Evolutionary conservation across 2,888 invertebrate species (phyloP), one percentile per base, ranked within the genome.

Genomic region (Pollenia angustigena): DNA sequence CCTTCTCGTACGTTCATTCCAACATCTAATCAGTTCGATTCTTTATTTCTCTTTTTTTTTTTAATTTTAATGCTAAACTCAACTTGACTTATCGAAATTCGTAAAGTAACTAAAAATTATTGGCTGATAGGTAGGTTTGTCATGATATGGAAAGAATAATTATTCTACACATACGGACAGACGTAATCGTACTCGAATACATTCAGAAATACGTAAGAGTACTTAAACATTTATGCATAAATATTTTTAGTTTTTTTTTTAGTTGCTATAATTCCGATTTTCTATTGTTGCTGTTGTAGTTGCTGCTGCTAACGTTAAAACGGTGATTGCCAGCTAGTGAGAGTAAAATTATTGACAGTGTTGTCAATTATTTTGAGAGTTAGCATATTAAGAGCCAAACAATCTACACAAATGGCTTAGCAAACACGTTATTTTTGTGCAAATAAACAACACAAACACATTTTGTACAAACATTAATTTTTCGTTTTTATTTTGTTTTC

Each of bases 31-130:
- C 75, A 71, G 56, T 74, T 71, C 48, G 16, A 11, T 46, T 46
- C 40, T 3, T 18, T 52, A 1, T 54, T 54, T 18, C 23, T 80
- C 16, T 52, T 71, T 46, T 56, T 1, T 56, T 1, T 50, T n/a
- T 75, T 42, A 32, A 42, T 58, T 75, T 71, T 52, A 56, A 40
- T 42, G 18, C 23, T 76, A 40, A 83, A 80, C 80, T 81, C 88
- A 86, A 88, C 88, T 88, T 85, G 75, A 88, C 87, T 91, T 91
- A 90, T 89, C 91, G 91, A 90, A 91, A 91, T 91, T 90, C 90
- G 90, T 91, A 87, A 90, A 90, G 90, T 91, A 92, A 91, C 92
- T 92, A 89, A 92, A 92, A 89, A 89, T 79, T 68, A 80, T 79
- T 80, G 69, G 52, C 23, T 46, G 75, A n/a, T 81, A 69, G 32